Conservation (phyloP, 2,797 vertebrate genomes). For the Champsocephalus esox region DNA sequence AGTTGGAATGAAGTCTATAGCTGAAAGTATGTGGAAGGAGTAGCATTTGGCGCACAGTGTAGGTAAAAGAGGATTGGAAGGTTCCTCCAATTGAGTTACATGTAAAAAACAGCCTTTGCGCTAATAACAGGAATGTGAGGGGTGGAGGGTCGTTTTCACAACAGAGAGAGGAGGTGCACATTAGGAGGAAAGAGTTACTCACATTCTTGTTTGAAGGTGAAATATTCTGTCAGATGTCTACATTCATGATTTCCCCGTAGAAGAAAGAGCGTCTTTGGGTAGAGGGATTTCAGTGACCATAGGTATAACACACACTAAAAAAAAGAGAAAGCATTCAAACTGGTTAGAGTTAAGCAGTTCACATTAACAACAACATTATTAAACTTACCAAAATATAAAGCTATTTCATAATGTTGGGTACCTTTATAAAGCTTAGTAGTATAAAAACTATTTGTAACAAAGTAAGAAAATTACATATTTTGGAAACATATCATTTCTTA, state of each 20-base stretch:
- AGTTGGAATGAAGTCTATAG: no score
- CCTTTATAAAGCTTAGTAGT: not conserved
- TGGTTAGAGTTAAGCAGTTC: constrained; percentile 11
- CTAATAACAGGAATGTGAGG: no score
- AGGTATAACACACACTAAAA: constrained; percentile 87
- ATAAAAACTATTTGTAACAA: not conserved
- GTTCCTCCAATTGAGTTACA: no score
- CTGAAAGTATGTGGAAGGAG: no score
- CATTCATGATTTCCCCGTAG: constrained; percentile 90
- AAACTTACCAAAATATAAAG: not conserved
- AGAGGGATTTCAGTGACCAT: constrained; percentile 90
- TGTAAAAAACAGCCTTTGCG: no score
- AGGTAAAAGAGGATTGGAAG: not conserved
- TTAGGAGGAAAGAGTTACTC: constrained; percentile 66
- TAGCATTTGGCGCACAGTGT: no score
- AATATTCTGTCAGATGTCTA: constrained; percentile 91
- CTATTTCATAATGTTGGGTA: not conserved
- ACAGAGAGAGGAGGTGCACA: not conserved
- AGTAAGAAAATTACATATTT: not conserved
- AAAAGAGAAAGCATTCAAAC: constrained; percentile 14
- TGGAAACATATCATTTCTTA: not conserved
- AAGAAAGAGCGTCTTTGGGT: constrained; percentile 90
- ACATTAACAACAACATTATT: not conserved
- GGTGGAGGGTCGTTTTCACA: not conserved
- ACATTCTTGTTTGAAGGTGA: constrained; percentile 92